Base-by-base conservation (phyloP, 2,888 invertebrate species). In the Agrochola lota region DNA sequence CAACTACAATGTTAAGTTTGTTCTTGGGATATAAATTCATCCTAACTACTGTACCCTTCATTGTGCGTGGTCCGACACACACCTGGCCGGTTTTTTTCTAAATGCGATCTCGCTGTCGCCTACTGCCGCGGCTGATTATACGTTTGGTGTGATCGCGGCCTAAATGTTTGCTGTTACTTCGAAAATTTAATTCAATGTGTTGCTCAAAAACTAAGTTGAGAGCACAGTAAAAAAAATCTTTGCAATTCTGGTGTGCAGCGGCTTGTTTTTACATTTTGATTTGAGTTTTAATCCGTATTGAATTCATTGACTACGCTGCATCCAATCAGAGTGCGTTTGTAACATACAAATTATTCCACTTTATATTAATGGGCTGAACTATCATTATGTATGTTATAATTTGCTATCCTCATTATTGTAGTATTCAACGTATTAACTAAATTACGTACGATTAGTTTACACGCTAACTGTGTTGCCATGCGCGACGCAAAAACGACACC, bases 281-380 rank as follows among this genome's bases (percentile, higher is more conserved):
- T 84, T 60, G 57, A 74, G 8, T 69, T 55, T 70, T 20, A 49
- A 62, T 69, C 71, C 9, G n/a, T 66, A 64, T 70, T 55, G 35
- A 49, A 49, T 76, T 81, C n/a, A 57, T 55, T 46, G 52, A 70
- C 46, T n/a, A 35, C n/a, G 35, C 68, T 71, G 62, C 49, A 70
- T 78, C 74, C 81, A 70, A 63, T 70, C 75, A 63, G 30, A 66
- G 35, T 79, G 82, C 81, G 88, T 88, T 90, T 89, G 89, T 87
- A 90, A 91, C 90, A 91, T 92, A 91, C 91, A 92, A 93, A 92
- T 87, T 90, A 94, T 94, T 94, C 93, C 92, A 93, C 91, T 93
- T 91, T 78, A 78, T 91, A 89, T 35, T n/a, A 88, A 89, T 85
- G 78, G 74, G 60, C 67, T 81, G 63, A 78, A 68, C 74, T 87